These are phyloP conservation scores for Teleogryllus oceanicus DNA, from an alignment of 2,888 invertebrate species.

Conservation along the genomic window DNA sequence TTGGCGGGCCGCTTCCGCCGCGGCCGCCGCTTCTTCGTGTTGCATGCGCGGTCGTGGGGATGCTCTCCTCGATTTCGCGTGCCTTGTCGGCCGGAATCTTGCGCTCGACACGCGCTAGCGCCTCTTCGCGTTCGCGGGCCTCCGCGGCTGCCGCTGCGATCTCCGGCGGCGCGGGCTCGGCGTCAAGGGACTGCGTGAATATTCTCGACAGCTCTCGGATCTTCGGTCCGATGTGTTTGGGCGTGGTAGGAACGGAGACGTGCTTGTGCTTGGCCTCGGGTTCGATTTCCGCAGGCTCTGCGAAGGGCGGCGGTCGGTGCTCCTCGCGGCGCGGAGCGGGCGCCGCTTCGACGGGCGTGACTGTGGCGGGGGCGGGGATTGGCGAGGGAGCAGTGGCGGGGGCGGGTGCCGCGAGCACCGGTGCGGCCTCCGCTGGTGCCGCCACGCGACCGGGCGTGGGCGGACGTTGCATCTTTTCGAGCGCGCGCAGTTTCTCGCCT, in stretches of 20 bases:
- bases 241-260: conserved; percentile 36
- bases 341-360: not conserved
- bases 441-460: not conserved
- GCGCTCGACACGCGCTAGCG: not conserved
- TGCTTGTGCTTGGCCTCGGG: conserved; percentile 20
- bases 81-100: not conserved
- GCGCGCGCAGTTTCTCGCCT: conserved; percentile 42
- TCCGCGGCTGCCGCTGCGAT: conserved; percentile 24
- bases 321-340: no score
- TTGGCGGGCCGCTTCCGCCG: conserved; percentile 22
- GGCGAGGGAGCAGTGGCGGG: not conserved
- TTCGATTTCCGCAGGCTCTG: not conserved
- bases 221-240: conserved; percentile 49
- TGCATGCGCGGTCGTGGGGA: not conserved
- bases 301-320: not conserved
- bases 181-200: conserved; percentile 46
- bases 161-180: conserved; percentile 37
- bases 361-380: not conserved
- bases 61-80: not conserved
- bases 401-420: not conserved
- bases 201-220: conserved; percentile 52
- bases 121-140: conserved; percentile 25
- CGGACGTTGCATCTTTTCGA: not conserved
- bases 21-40: not conserved
- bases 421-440: not conserved